A percentile compares a stretch with the other conserved stretches of the same genome.
Evolutionary conservation across 2,113 vertebrate species (phyloP).

Genomic region (Centropus unirufus): DNA sequence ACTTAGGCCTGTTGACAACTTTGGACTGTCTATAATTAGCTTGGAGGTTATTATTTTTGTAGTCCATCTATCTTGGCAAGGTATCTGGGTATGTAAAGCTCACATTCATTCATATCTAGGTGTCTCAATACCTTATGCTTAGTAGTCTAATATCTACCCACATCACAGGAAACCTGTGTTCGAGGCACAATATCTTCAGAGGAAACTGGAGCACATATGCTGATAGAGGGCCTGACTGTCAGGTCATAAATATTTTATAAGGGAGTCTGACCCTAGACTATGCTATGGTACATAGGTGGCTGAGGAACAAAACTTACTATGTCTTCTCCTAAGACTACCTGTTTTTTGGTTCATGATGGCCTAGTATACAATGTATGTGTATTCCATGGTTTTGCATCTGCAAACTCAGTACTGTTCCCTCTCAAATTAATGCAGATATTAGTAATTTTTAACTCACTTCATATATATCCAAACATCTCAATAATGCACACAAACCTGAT

Average conservation of each 20-base stretch:
- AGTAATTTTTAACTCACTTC: background rate
- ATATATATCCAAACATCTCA: slow-evolving; percentile 15
- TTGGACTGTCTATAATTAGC: background rate
- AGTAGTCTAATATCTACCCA: background rate
- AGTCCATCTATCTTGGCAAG: too few species aligned
- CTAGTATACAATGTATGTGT: background rate
- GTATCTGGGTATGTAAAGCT: background rate
- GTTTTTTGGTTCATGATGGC: background rate
- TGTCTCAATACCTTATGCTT: background rate
- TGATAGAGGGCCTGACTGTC: background rate
- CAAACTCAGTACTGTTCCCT: background rate
- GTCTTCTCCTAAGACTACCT: background rate
- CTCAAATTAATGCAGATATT: background rate
- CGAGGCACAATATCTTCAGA: background rate
- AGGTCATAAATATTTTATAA: background rate
- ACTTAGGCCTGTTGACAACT: background rate
- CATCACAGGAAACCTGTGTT: background rate
- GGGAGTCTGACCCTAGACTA: background rate
- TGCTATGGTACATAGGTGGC: background rate
- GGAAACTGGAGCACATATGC: background rate
- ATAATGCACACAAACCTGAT: background rate
- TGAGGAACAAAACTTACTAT: background rate
- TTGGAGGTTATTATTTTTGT: too few species aligned
- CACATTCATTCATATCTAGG: background rate
- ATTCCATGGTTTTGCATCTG: background rate